Evolutionary conservation across 2,113 vertebrate genomes (phyloP).

Genomic region (Lycaon pictus): DNA sequence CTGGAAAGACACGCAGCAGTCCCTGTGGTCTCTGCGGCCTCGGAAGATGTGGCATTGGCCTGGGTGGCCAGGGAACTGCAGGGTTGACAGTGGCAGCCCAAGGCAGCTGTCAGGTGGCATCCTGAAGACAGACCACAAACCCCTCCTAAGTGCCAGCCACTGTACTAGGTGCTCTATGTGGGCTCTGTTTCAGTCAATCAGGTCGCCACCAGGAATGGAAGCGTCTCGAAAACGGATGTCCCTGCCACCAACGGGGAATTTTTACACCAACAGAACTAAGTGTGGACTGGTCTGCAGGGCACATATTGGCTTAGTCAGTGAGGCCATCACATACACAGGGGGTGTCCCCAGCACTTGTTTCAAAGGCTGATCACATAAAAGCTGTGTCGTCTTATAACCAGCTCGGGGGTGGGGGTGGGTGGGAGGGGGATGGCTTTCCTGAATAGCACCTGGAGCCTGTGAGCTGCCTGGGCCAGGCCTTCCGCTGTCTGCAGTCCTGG

Average conservation of each 20-base stretch:
- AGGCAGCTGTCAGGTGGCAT: conserved; percentile 4
- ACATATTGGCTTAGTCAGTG: neutral
- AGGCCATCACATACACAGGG: neutral
- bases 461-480: neutral
- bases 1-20: neutral
- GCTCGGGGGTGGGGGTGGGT: neutral
- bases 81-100: neutral
- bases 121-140: conserved; percentile 38
- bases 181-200: conserved; percentile 56
- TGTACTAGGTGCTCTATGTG: neutral
- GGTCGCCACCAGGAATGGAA: conserved; percentile 10
- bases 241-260: conserved; percentile 53
- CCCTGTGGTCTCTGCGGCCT: neutral
- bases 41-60: neutral
- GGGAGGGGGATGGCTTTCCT: neutral
- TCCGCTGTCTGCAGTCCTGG: neutral
- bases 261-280: conserved; percentile 34
- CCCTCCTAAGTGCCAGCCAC: neutral
- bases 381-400: neutral
- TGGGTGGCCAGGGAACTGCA: neutral
- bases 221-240: conserved; percentile 60
- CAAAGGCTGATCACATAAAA: conserved; percentile 34
- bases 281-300: conserved; percentile 4
- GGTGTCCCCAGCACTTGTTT: neutral
- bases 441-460: neutral